A percentile compares a stretch with the other conserved stretches of the same genome.
These are phyloP conservation scores for Macroglossus sobrinus DNA, from an alignment of 2,113 vertebrate species.

Conservation along the genomic window DNA sequence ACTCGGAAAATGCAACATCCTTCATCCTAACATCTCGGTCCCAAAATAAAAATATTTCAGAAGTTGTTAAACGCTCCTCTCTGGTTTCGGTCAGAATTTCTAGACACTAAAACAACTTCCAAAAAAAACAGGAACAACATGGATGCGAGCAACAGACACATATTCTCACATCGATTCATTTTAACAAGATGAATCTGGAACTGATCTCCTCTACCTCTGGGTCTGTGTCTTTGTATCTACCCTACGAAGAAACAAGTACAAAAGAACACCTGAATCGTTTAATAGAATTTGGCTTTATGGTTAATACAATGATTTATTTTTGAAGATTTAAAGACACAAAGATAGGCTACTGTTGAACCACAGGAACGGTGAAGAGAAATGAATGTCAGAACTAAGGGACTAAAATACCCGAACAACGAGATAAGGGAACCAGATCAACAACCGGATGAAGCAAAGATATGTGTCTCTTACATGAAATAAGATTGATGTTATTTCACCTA, in stretches of 20 bases:
- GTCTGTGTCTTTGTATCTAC: not conserved
- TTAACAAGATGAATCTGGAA: not conserved
- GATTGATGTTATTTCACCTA: not conserved
- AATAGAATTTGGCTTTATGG: not conserved
- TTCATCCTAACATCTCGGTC: not conserved
- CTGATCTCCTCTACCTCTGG: not conserved
- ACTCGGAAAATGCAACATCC: not conserved
- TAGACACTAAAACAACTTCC: not conserved
- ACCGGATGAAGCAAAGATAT: not conserved
- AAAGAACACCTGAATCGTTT: not conserved
- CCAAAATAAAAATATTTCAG: constrained; percentile 41
- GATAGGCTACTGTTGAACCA: not conserved
- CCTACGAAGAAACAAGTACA: not conserved
- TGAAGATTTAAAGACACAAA: constrained; percentile 34
- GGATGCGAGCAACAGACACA: not conserved
- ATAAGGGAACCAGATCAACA: not conserved
- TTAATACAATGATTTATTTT: constrained; percentile 11
- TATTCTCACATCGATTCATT: not conserved
- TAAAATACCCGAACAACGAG: not conserved
- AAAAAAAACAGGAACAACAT: not conserved
- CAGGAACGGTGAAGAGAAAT: not conserved
- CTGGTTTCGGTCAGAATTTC: not conserved
- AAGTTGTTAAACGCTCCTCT: not conserved
- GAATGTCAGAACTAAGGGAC: not conserved
- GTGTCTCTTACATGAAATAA: not conserved